Evolutionary conservation across 2,888 invertebrate species (phyloP), one percentile per base, ranked within the genome.

Genomic region (Lypha dubia): DNA sequence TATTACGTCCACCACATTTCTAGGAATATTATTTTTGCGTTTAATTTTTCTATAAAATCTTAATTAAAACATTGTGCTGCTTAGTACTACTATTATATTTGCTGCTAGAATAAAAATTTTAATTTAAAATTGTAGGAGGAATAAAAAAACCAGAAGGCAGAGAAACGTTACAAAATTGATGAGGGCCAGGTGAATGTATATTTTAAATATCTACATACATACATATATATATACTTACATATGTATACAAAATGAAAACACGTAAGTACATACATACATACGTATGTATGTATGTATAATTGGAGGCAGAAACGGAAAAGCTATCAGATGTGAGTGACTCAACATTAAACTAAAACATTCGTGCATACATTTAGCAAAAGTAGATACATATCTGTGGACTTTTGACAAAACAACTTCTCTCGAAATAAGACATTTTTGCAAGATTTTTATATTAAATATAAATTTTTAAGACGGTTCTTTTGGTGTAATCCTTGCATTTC

Each of bases 11-110:
- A 46, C 56, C 17, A 46, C 56, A 63, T 62, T 75, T 75, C 49
- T 58, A 74, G 46, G 56, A 58, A 79, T 58, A 53, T 67, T 49
- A 75, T 46, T 75, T 83, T 71, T 79, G 65, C 58, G 75, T 70
- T 75, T 22, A 32, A 24, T 22, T 41, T 56, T 11, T 46, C n/a
- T 35, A 35, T 20, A 20, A 60, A 11, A 62, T 62, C 22, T 56
- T 8, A n/a, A 44, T 44, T 15, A 46, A 9, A 44, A 71, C 24
- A 8, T 70, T 70, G n/a, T 24, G 41, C 28, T 41, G 38, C 20
- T 35, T 0, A 38, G 38, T 38, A 38, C 38, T n/a, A 11, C n/a
- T 28, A 4, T 28, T 28, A 15, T 35, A 32, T 41, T 51, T 13
- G 9, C 22, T 13, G 46, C 1, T 3, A 17, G 41, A 38, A 56